Conservation (phyloP, 2,888 invertebrate species). For the Xanthorhoe designata region DNA sequence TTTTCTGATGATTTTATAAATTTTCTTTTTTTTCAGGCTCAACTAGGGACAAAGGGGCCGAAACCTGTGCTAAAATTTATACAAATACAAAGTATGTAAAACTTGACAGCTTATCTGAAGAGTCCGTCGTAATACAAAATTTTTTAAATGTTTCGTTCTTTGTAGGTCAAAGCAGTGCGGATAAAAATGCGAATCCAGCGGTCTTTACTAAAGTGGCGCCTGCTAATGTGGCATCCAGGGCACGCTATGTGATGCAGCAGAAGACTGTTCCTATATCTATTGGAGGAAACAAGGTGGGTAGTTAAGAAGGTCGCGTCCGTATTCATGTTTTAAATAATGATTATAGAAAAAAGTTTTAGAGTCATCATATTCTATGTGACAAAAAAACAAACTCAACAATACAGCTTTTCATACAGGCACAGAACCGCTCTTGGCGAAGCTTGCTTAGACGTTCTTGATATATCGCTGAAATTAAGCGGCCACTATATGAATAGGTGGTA, state of each 20-base stretch:
- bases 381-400: no score
- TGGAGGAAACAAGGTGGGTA: conserved; percentile 55
- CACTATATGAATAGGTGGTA: no score
- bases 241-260: conserved; percentile 70
- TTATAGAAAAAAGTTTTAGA: no score
- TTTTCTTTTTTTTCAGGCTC: conserved; percentile 57
- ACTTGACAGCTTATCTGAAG: background rate
- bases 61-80: conserved; percentile 69
- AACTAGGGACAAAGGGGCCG: conserved; percentile 55
- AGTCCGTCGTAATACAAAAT: background rate
- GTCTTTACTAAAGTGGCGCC: conserved; percentile 66
- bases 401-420: background rate
- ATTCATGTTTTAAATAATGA: no score
- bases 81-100: conserved; percentile 62
- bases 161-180: conserved; percentile 52
- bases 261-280: conserved; percentile 67
- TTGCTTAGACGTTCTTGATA: no score
- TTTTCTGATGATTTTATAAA: background rate
- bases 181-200: conserved; percentile 52
- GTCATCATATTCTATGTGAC: no score
- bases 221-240: conserved; percentile 40
- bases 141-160: background rate
- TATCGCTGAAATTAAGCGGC: no score
- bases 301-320: background rate
- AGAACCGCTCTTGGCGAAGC: no score